A percentile compares a stretch with the other conserved stretches of the same genome.
Evolutionary conservation across 2,113 vertebrate species (phyloP).

Genomic region (Perccottus glenii): DNA sequence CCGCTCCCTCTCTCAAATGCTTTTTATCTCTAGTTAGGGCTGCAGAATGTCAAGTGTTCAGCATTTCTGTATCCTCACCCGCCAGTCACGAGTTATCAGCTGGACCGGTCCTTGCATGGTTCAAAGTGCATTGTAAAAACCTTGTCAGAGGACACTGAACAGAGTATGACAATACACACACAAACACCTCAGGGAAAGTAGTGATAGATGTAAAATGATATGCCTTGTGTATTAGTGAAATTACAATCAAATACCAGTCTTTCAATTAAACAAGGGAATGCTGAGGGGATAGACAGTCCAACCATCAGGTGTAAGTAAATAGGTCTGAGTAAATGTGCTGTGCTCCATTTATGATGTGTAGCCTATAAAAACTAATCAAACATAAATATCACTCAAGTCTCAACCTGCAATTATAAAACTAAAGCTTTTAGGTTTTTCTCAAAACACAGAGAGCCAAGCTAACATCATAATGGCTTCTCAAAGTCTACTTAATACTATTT

Average conservation of each 20-base stretch:
- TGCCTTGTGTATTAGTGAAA: neutral
- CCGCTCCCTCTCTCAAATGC: slow-evolving; percentile 27
- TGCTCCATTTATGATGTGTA: slow-evolving; percentile 7
- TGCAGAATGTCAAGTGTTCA: slow-evolving; percentile 65
- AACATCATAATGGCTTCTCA: slow-evolving; percentile 1
- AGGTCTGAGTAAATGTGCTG: neutral
- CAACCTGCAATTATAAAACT: slow-evolving; percentile 34
- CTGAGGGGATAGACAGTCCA: neutral
- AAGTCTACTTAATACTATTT: slow-evolving; percentile 20
- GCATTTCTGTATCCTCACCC: slow-evolving; percentile 63
- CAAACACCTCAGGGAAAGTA: neutral
- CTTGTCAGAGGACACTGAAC: slow-evolving; percentile 46
- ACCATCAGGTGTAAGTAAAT: neutral
- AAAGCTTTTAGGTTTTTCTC: slow-evolving; percentile 1
- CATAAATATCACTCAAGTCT: slow-evolving; percentile 4
- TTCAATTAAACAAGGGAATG: slow-evolving; percentile 1
- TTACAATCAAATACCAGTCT: neutral
- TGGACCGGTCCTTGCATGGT: slow-evolving; percentile 61
- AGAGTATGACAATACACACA: slow-evolving; percentile 31
- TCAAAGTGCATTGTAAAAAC: slow-evolving; percentile 66
- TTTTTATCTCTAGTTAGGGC: slow-evolving; percentile 43
- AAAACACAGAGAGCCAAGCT: slow-evolving; percentile 3
- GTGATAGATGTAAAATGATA: neutral
- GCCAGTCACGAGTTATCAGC: slow-evolving; percentile 72
- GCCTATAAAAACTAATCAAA: neutral